A percentile compares a stretch with the other conserved stretches of the same genome.
Conservation (phyloP, 2,797 vertebrate genomes). For the Tarsius wallacei region DNA sequence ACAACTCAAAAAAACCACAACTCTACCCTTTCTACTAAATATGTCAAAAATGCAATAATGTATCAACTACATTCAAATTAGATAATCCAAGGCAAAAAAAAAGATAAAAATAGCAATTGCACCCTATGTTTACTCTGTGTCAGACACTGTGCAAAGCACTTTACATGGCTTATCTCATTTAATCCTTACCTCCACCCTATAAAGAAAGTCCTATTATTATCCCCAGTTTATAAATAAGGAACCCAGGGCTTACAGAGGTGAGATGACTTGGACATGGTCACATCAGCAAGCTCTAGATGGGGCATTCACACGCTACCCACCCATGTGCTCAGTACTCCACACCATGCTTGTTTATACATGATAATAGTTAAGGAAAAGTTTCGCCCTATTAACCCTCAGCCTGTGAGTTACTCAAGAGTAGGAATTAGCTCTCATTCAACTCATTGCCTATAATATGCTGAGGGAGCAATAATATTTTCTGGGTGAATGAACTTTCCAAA, state of each 20-base stretch:
- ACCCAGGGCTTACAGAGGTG: not conserved
- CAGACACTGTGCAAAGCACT: not conserved
- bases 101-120: not conserved
- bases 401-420: not conserved
- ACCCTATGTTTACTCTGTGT: not conserved
- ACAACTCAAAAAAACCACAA: not conserved
- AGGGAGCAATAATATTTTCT: not conserved
- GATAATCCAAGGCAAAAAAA: not conserved
- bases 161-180: not conserved
- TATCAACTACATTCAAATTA: constrained; percentile 26
- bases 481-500: not conserved
- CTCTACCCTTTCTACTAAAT: constrained; percentile 13
- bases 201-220: not conserved
- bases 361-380: not conserved
- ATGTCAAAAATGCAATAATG: constrained; percentile 21
- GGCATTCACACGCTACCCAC: not conserved
- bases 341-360: not conserved
- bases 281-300: not conserved
- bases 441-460: not conserved
- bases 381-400: not conserved
- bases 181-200: not conserved
- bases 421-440: not conserved
- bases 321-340: not conserved
- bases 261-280: not conserved
- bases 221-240: not conserved